phyloP scores from a whole-genome alignment of 2,888 invertebrate genomes.

The Ischnura elegans region DNA sequence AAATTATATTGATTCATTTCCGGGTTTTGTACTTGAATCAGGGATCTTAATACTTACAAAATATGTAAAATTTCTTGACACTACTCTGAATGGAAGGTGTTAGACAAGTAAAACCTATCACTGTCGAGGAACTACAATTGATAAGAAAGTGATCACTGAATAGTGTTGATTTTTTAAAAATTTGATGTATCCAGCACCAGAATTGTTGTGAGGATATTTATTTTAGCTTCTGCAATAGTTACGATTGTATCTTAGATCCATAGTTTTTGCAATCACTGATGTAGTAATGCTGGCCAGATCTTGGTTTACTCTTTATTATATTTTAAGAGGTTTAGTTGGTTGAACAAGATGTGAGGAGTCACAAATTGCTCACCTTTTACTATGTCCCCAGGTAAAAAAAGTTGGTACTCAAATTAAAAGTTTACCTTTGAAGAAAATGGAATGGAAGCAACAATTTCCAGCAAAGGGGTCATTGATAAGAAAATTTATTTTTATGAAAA shows the following conservation, averaged over 20 bases:
- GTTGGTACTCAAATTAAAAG: not conserved
- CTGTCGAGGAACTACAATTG: too few species aligned
- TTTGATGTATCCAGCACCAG: not conserved
- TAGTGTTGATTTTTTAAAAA: too few species aligned
- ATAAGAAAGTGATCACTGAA: too few species aligned
- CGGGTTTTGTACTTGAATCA: not conserved
- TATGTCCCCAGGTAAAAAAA: not conserved
- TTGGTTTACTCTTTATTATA: not conserved
- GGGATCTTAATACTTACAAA: too few species aligned
- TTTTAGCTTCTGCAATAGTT: not conserved
- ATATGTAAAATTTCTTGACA: not conserved
- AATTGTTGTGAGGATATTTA: not conserved
- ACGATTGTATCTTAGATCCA: not conserved
- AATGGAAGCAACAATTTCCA: not conserved
- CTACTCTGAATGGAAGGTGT: not conserved
- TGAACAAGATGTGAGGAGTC: not conserved
- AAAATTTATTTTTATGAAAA: conserved; percentile 56
- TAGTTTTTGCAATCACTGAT: not conserved
- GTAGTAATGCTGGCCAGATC: not conserved
- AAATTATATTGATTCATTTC: too few species aligned
- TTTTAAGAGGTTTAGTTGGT: not conserved
- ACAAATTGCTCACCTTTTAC: not conserved
- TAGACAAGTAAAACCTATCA: too few species aligned
- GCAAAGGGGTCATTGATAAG: not conserved
- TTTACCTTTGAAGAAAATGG: not conserved